phyloP scores from a whole-genome alignment of 1,140 invertebrate species.

The Forficula auricularia region DNA sequence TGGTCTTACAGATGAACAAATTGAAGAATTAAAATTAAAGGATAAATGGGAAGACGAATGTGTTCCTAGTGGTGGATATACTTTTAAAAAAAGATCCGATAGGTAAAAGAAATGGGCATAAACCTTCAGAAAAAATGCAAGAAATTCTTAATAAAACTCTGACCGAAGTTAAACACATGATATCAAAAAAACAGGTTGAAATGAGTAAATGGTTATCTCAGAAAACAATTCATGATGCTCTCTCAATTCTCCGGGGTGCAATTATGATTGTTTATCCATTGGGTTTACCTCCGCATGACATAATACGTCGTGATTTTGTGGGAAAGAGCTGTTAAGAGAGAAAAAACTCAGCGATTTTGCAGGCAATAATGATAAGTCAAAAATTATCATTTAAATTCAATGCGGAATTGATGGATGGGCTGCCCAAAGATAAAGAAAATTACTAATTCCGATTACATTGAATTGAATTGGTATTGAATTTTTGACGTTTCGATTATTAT shows the following conservation, averaged over 20 bases:
- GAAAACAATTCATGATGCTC: conserved; percentile 46
- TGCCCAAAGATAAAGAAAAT: too few relatives aligned
- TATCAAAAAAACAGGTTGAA: conserved; percentile 57
- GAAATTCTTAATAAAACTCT: conserved; percentile 60
- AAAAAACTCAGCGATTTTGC: conserved; percentile 53
- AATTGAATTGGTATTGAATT: too few relatives aligned
- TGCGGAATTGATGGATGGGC: conserved; percentile 59
- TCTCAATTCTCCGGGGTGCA: conserved; percentile 68
- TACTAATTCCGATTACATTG: too few relatives aligned
- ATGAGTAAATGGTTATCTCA: conserved; percentile 48
- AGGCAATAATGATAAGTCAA: conserved; percentile 80
- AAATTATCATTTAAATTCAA: conserved; percentile 44
- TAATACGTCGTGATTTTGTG: conserved; percentile 75
- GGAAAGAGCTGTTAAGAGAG: conserved; percentile 59
- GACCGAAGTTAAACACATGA: conserved; percentile 60
- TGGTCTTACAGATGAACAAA: conserved; percentile 79
- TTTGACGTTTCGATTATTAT: too few relatives aligned
- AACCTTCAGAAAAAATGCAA: conserved; percentile 63
- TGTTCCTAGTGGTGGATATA: conserved; percentile 56
- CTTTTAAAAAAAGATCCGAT: conserved; percentile 44
- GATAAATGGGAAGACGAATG: conserved; percentile 80
- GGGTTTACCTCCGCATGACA: conserved; percentile 79
- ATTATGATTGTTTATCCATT: conserved; percentile 87
- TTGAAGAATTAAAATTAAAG: conserved; percentile 66
- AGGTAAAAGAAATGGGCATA: conserved; percentile 70